Evolutionary conservation across 37 sponge, comb jelly and placozoan genomes (phyloP).

Genomic region (Corticium candelabrum): DNA sequence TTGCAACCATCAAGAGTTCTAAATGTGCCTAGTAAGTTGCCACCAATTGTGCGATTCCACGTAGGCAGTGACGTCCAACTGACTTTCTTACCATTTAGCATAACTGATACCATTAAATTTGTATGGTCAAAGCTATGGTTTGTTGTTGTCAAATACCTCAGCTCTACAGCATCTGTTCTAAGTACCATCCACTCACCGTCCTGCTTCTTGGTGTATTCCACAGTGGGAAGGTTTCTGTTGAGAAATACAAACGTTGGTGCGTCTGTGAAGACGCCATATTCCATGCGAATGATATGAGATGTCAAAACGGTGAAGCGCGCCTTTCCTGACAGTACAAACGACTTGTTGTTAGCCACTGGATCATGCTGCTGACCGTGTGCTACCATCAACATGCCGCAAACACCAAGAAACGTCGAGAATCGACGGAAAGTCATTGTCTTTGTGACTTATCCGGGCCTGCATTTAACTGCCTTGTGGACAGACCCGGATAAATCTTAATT

Average conservation of each 20-base stretch:
- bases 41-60: slow-evolving; percentile 12
- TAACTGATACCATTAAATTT: slow-evolving; percentile 22
- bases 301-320: slow-evolving; percentile 60
- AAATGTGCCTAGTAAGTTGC: slow-evolving; percentile 45
- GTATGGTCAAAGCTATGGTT: slow-evolving; percentile 15
- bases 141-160: slow-evolving; percentile 19
- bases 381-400: no score
- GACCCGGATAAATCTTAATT: no score
- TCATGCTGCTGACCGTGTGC: background rate
- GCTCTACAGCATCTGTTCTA: slow-evolving; percentile 32
- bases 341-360: slow-evolving; percentile 30
- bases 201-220: slow-evolving; percentile 10
- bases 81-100: background rate
- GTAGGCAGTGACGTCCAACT: slow-evolving; percentile 39
- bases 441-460: no score
- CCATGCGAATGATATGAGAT: slow-evolving; percentile 38
- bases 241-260: slow-evolving; percentile 38
- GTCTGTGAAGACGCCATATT: slow-evolving; percentile 32
- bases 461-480: no score
- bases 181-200: slow-evolving; percentile 27
- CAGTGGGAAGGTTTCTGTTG: slow-evolving; percentile 39
- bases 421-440: no score
- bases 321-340: slow-evolving; percentile 30
- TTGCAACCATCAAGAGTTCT: slow-evolving; percentile 45
- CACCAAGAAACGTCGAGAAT: no score